Base-by-base conservation (phyloP, 1,140 invertebrate species). In the Drosophila persimilis region DNA sequence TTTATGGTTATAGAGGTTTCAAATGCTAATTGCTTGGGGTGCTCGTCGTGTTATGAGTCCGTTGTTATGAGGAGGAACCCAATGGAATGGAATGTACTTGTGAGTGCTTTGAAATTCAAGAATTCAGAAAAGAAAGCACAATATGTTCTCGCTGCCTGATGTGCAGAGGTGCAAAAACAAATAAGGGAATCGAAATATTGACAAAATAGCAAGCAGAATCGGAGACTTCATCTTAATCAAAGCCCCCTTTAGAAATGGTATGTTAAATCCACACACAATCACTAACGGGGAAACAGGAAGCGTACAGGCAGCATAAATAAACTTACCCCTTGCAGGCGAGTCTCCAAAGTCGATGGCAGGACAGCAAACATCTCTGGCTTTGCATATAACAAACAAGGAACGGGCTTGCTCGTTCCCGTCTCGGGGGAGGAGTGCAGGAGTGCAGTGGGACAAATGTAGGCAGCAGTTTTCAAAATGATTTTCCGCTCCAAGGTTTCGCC, bases 391-490 rank as follows among this genome's bases (percentile, higher is more conserved):
- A 69, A 51, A 70, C 89, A 90, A 35, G 59, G 45, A 41, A 45
- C 29, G 8, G 17, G 24, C 45, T 22, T 26, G 8, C 9, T 51
- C 52, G 15, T 20, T n/a, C 29, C 29, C 26, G 31, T 62, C 69
- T 67, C 60, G 6, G 46, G 35, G 70, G 65, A 45, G 41, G 65
- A 45, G 41, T 24, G 41, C 55, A 69, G 24, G 24, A 4, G 24
- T 50, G 76, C 61, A 52, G 44, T 58, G 66, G 81, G 76, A 69
- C 88, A 90, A 55, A 90, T 90, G 79, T 88, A 90, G 72, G 66
- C 48, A 70, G 81, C 81, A 80, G 74, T 86, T 80, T 90, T 85
- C 53, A 90, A 71, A 76, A 80, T 76, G 70, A 90, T 78, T 90
- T 73, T 90, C 6, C 57, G 48, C 47, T 80, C 61, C 54, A 78